Percentiles rank a stretch among this genome's conserved stretches.
Conservation (phyloP, 2,888 invertebrate genomes). For the Drosophila peninsularis region DNA sequence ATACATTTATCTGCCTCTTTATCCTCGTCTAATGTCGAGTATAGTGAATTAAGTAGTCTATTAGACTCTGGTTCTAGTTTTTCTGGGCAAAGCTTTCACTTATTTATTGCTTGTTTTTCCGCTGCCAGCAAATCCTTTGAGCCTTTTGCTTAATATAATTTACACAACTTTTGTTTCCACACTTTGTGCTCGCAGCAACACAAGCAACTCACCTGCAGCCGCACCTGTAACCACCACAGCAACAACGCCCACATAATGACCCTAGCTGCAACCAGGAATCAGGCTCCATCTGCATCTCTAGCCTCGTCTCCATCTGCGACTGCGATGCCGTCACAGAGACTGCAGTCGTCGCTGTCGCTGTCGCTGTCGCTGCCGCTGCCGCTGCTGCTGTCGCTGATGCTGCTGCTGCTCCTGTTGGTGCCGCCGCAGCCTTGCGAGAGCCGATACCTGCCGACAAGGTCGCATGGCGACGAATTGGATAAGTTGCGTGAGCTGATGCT, state of each 20-base stretch:
- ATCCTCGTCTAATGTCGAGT: too few relatives aligned
- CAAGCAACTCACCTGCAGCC: conserved; percentile 6
- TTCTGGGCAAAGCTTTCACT: not conserved
- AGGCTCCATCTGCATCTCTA: conserved; percentile 21
- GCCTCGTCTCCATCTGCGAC: not conserved
- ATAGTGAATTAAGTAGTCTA: conserved; percentile 7
- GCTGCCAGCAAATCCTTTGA: conserved; percentile 22
- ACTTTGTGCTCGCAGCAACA: conserved; percentile 22
- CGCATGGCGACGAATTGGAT: conserved; percentile 86
- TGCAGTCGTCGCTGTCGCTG: conserved; percentile 40
- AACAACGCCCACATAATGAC: conserved; percentile 53
- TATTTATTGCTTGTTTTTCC: not conserved
- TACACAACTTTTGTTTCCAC: conserved; percentile 24
- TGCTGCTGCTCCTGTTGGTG: conserved; percentile 72
- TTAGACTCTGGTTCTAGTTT: too few relatives aligned
- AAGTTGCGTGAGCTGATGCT: conserved; percentile 86
- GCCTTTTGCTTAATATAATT: conserved; percentile 20
- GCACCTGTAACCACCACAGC: conserved; percentile 42
- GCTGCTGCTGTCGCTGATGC: conserved; percentile 69
- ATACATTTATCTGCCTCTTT: not conserved
- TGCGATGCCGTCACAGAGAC: conserved; percentile 8
- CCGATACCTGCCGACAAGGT: conserved; percentile 86
- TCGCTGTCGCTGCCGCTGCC: conserved; percentile 35
- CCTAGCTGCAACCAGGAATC: conserved; percentile 54
- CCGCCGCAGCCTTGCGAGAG: conserved; percentile 82